Evolutionary conservation across 2,113 vertebrate genomes (phyloP).

Genomic region (Carlito syrichta): DNA sequence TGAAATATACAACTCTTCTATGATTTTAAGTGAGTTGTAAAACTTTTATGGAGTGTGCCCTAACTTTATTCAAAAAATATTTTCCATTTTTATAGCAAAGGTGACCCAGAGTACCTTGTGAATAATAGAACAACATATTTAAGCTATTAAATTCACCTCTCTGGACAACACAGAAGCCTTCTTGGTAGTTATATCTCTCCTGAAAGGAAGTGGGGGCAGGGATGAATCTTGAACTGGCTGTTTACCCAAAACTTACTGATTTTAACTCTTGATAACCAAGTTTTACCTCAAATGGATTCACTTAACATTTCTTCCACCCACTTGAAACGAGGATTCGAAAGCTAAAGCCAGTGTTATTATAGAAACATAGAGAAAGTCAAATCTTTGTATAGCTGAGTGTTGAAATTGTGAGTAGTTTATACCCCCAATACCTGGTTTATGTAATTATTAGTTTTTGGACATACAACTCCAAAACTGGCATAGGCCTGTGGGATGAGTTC

Average conservation of each 20-base stretch:
- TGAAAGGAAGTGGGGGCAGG: neutral
- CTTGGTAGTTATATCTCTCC: neutral
- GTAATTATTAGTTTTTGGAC: neutral
- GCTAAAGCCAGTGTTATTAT: neutral
- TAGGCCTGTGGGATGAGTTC: neutral
- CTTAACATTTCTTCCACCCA: neutral
- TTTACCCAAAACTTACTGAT: neutral
- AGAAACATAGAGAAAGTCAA: neutral
- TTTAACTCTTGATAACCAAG: neutral
- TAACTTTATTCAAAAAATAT: constrained; percentile 67
- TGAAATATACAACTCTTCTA: constrained; percentile 50
- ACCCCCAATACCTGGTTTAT: neutral
- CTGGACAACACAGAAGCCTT: neutral
- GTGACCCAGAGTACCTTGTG: constrained; percentile 64
- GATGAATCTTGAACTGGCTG: neutral
- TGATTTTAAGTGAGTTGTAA: constrained; percentile 68
- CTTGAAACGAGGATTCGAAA: constrained; percentile 7
- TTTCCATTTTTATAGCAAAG: constrained; percentile 68
- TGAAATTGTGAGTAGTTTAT: neutral
- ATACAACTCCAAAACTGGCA: neutral
- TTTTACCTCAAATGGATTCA: neutral
- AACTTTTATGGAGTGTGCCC: constrained; percentile 62
- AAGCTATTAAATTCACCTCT: constrained; percentile 48
- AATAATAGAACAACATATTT: constrained; percentile 59
- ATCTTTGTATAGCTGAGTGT: neutral